Base-by-base conservation (phyloP, 2,797 vertebrate species). In the Picus viridis region DNA sequence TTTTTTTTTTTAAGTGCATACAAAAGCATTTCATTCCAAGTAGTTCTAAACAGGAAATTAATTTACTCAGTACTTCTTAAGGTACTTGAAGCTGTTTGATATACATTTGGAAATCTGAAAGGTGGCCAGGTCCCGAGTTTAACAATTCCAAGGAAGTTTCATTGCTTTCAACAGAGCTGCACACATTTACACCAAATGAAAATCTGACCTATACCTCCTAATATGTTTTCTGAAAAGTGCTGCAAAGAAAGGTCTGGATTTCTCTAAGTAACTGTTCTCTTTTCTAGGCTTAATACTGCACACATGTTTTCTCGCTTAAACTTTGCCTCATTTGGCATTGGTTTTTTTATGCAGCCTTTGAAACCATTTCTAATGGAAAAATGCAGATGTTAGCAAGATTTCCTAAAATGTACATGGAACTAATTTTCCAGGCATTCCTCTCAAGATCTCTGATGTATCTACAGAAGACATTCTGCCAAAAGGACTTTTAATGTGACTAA, bases 291-390 rank as follows among this genome's bases (percentile, higher is more conserved):
- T 97, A 97, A 97, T 96, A 92, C 54, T 81, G 72, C 92, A 96
- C 96, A 97, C 96, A 98, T 97, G 92, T 97, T 98, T 98, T 97
- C 95, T 96, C 96, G 92, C 96, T 98, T 97, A 98, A 97, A 97
- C 97, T 97, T 97, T 97, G 97, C 97, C 97, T 97, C 97, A 97
- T 98, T 98, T 97, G 96, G 97, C 96, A 98, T 92, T 86, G 83
- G 64, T 90, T 91, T 96, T 96, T 96, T 93, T 73, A 92, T 97
- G 95, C 90, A 95, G 95, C 94, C 95, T 98, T 98, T 98, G 93
- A 98, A 99, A 98, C 96, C 96, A 97, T 98, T 98, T 97, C 97
- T 98, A 97, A 98, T 98, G 98, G 98, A 98, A 98, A 98, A 98
- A 98, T 93, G 96, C 98, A 98, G 98, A 98, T 98, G 98, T 98